Conservation (phyloP, 2,888 invertebrate species). For the Beris morrisii region DNA sequence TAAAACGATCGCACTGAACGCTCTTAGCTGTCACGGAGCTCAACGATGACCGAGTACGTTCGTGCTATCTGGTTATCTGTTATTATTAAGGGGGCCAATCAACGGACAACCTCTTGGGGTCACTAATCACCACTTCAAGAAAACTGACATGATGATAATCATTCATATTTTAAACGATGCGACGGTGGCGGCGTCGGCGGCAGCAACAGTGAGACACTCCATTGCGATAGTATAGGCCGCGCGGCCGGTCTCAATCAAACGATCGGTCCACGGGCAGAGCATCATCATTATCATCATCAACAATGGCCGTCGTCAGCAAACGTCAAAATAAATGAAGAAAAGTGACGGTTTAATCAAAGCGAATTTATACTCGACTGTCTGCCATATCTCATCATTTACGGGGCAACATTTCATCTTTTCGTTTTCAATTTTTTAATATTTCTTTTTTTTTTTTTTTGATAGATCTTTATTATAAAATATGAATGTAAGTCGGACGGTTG, state of each 20-base stretch:
- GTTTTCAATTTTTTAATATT: too few species aligned
- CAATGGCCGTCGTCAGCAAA: constrained; percentile 34
- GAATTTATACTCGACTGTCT: constrained; percentile 40
- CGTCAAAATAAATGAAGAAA: constrained; percentile 56
- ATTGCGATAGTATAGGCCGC: background rate
- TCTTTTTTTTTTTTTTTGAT: too few species aligned
- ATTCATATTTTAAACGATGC: constrained; percentile 12
- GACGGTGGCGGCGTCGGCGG: background rate
- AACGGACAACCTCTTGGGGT: constrained; percentile 25
- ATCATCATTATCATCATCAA: constrained; percentile 18
- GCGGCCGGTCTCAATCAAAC: constrained; percentile 4
- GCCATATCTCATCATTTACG: too few species aligned
- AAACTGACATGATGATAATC: constrained; percentile 30
- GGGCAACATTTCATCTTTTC: too few species aligned
- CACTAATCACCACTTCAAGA: constrained; percentile 19
- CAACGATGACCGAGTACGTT: too few species aligned
- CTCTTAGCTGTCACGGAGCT: too few species aligned
- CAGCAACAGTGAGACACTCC: background rate
- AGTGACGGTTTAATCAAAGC: constrained; percentile 56
- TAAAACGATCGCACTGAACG: too few species aligned
- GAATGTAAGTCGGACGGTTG: too few species aligned
- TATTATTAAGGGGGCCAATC: constrained; percentile 26
- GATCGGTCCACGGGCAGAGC: constrained; percentile 1
- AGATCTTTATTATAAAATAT: too few species aligned
- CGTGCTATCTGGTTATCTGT: background rate